These are phyloP conservation scores for Agrypnia vestita DNA, from an alignment of 1,140 invertebrate species.

Conservation along the genomic window DNA sequence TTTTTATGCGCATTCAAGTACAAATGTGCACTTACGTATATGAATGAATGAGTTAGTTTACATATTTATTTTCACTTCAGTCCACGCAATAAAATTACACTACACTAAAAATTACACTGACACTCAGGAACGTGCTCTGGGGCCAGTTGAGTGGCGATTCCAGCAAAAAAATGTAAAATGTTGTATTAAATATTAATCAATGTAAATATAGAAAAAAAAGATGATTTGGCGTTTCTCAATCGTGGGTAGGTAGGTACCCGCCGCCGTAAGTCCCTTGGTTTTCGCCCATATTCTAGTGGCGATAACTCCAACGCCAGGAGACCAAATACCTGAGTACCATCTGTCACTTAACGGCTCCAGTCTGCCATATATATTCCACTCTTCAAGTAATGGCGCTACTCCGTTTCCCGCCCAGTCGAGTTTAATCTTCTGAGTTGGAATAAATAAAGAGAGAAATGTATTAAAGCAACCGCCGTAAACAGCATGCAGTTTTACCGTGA, in stretches of 20 bases:
- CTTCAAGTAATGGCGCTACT: slow-evolving; percentile 30
- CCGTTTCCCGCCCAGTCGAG: slow-evolving; percentile 23
- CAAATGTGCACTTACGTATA: too few relatives aligned
- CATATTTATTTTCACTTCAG: too few relatives aligned
- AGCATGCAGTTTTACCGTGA: slow-evolving; percentile 27
- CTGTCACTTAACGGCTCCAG: slow-evolving; percentile 43
- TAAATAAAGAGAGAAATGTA: slow-evolving; percentile 40
- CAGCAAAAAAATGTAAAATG: too few relatives aligned
- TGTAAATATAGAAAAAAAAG: too few relatives aligned
- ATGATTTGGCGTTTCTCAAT: background rate
- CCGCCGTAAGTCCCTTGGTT: background rate
- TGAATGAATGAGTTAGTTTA: too few relatives aligned
- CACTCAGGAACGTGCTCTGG: too few relatives aligned
- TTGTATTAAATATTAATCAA: too few relatives aligned
- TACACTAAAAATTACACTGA: too few relatives aligned
- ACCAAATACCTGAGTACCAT: slow-evolving; percentile 49
- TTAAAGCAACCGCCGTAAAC: slow-evolving; percentile 31
- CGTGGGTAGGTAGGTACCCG: background rate
- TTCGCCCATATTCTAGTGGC: slow-evolving; percentile 1
- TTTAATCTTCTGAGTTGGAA: slow-evolving; percentile 28
- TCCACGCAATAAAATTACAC: too few relatives aligned
- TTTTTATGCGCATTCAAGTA: too few relatives aligned
- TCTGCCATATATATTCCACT: slow-evolving; percentile 21
- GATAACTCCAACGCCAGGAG: slow-evolving; percentile 19
- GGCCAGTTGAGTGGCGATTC: too few relatives aligned